Conservation (phyloP, 2,888 invertebrate genomes). For the Heteropelma amictum region DNA sequence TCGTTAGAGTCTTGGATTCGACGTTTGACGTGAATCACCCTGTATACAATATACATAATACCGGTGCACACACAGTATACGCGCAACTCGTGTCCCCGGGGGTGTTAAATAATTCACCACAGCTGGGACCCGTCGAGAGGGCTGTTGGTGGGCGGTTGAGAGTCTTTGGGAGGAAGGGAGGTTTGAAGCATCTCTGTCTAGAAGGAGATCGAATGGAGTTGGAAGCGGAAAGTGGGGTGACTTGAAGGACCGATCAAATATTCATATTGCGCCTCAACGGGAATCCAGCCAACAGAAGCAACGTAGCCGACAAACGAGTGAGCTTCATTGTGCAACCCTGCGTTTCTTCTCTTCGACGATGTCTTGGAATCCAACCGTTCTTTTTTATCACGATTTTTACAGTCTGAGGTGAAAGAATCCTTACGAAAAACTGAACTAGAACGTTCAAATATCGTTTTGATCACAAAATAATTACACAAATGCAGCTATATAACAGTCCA, state of each 20-base stretch:
- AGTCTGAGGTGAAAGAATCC: too few species aligned
- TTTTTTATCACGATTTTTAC: neutral
- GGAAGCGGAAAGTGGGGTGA: constrained; percentile 61
- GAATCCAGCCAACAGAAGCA: constrained; percentile 51
- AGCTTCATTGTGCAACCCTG: constrained; percentile 40
- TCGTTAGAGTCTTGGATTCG: too few species aligned
- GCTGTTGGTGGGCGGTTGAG: constrained; percentile 68
- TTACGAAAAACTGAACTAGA: too few species aligned
- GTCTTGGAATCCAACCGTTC: neutral
- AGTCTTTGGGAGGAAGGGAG: constrained; percentile 66
- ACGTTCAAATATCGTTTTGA: too few species aligned
- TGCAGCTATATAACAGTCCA: too few species aligned
- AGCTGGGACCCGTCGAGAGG: constrained; percentile 72
- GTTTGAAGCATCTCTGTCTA: constrained; percentile 48
- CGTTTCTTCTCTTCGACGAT: constrained; percentile 8
- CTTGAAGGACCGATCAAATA: constrained; percentile 77
- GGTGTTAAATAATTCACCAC: constrained; percentile 77
- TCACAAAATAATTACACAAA: too few species aligned
- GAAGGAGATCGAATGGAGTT: constrained; percentile 44
- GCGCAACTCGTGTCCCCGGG: constrained; percentile 68
- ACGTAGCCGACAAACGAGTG: constrained; percentile 48
- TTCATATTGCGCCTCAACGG: constrained; percentile 74
- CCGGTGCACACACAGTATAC: constrained; percentile 65
- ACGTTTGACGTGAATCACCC: too few species aligned
- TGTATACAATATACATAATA: constrained; percentile 55